Base-by-base conservation (phyloP, 2,797 vertebrate species). In the Pagetopsis macropterus region DNA sequence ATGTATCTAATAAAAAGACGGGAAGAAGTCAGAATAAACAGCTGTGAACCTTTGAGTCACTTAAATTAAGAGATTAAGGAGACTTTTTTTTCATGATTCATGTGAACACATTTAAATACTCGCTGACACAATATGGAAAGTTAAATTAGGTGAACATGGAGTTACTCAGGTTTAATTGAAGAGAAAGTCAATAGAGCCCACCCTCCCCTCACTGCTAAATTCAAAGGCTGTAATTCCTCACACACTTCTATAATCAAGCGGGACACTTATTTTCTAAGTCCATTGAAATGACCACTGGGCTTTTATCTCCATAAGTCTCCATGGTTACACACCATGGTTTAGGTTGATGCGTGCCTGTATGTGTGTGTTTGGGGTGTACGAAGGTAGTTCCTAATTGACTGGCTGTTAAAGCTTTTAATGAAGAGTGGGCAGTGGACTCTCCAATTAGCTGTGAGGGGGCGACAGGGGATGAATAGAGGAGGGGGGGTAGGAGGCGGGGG, bases 321-420 rank as follows among this genome's bases (percentile, higher is more conserved):
- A 83, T 86, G 82, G 87, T 76, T 83, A 87, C 82, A 63, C 62
- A 61, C 72, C 51, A 31, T 43, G 67, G 68, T 70, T 82, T 57
- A 55, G 33, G 73, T 69, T 75, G 79, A 65, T 76, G 69, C 17
- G 51, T 46, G 48, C 13, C 23, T 74, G 59, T 54, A 21, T 58
- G 59, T 16, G 37, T 78, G 21, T 50, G 31, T 50, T 59, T 72
- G 41, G 67, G 72, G 14, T 56, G 16, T 66, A 13, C 33, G 37
- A 21, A 48, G 45, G 31, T 45, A 82, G 67, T 56, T 86, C 62
- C 85, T 94, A 94, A 94, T 94, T 94, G 91, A 86, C 89, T 92
- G 73, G 46, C 72, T 89, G 81, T 90, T 88, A 83, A 88, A 90
- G 88, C 88, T 87, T 90, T 90, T 92, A 92, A 92, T 91, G 86